phyloP scores from a whole-genome alignment of 2,113 vertebrate genomes.

The Rhagologus leucostigma region DNA sequence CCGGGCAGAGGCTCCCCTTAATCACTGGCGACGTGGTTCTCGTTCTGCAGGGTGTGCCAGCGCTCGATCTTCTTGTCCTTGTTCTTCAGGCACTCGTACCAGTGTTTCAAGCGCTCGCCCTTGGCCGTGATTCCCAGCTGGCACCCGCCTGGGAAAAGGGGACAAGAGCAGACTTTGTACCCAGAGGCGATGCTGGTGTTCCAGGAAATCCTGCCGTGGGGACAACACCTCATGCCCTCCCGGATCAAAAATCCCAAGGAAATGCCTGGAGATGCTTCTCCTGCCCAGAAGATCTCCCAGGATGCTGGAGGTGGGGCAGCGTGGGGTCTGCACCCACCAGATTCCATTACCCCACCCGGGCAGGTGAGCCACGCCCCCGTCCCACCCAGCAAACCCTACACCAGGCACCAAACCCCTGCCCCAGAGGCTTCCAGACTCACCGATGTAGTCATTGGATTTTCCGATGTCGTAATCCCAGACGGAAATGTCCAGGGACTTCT shows the following conservation, averaged over 20 bases:
- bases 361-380: fast-evolving
- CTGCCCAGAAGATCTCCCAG: fast-evolving
- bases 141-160: slow-evolving; percentile 77
- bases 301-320: not conserved
- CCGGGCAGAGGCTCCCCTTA: slow-evolving; percentile 51
- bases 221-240: not conserved
- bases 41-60: slow-evolving; percentile 92
- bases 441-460: slow-evolving; percentile 92
- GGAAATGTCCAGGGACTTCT: slow-evolving; percentile 93
- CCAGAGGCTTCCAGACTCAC: slow-evolving; percentile 63
- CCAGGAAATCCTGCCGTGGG: no score
- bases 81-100: slow-evolving; percentile 98
- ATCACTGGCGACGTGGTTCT: slow-evolving; percentile 88
- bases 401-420: fast-evolving
- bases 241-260: not conserved
- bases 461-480: slow-evolving; percentile 99
- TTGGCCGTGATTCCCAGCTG: slow-evolving; percentile 95
- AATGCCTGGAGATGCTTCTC: not conserved
- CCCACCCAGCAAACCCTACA: fast-evolving
- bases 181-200: not conserved
- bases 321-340: fast-evolving
- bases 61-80: slow-evolving; percentile 98
- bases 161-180: fast-evolving
- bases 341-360: not conserved
- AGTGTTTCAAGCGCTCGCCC: slow-evolving; percentile 95